These are phyloP conservation scores for Delphinapterus leucas DNA, from an alignment of 2,113 vertebrate species.

Conservation along the genomic window DNA sequence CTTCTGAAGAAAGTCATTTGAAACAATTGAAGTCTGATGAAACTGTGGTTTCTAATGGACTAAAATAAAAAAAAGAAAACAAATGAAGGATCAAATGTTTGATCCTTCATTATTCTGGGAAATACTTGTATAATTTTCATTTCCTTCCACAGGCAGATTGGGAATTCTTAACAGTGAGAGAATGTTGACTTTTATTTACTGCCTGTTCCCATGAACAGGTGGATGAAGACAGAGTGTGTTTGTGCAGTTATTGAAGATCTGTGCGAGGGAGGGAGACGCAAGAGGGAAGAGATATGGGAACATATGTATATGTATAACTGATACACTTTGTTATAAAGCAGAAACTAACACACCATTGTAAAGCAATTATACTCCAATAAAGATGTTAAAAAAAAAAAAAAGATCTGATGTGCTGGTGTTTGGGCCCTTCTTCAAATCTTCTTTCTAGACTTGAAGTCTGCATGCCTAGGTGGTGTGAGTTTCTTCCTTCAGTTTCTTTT, in stretches of 20 bases:
- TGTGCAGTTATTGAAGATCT: neutral
- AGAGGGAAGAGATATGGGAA: too few species aligned
- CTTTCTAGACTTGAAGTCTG: conserved; percentile 15
- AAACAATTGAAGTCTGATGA: conserved; percentile 30
- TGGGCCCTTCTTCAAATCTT: neutral
- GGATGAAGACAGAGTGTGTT: neutral
- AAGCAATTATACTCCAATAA: too few species aligned
- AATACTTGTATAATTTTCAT: conserved; percentile 51
- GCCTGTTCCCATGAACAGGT: neutral
- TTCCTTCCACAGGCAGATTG: conserved; percentile 50
- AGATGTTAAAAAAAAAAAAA: too few species aligned
- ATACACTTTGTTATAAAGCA: too few species aligned
- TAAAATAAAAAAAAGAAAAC: neutral
- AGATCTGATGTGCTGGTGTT: neutral
- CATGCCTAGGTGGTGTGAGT: neutral
- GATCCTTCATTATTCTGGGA: conserved; percentile 53
- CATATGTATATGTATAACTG: too few species aligned
- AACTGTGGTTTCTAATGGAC: neutral
- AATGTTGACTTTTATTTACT: conserved; percentile 10
- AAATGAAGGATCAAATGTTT: neutral
- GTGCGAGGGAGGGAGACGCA: too few species aligned
- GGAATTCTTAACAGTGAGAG: conserved; percentile 34
- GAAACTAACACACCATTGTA: too few species aligned
- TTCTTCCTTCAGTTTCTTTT: conserved; percentile 15
- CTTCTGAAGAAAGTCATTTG: conserved; percentile 2